Evolutionary conservation across 2,888 invertebrate genomes (phyloP), one percentile per base, ranked within the genome.

Genomic region (Pristionchus exspectatus): DNA sequence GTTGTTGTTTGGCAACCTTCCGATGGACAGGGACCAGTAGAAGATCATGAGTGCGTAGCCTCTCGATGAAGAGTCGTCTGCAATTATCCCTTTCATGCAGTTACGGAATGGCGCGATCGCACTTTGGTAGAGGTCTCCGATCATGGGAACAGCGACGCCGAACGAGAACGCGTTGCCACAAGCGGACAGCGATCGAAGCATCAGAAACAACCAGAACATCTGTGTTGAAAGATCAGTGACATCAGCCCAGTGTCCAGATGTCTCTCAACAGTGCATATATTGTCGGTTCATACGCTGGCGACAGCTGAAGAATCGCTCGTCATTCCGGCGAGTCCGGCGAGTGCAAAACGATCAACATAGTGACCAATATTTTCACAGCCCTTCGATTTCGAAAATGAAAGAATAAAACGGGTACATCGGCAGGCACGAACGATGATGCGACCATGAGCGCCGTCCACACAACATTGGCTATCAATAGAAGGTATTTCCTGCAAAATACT

Each of bases 101-200:
- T 38, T 38, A 3, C 38, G 38, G n/a, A 38, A 3, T 38, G n/a
- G n/a, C 38, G 3, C 38, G 38, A 38, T 38, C 38, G 38, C 38
- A 38, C 38, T 38, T 38, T 38, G 38, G 5, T 24, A 84, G 0
- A 84, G 33, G 18, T 84, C 84, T n/a, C 84, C 84, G 16, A 84
- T 84, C 84, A 84, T 84, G 2, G 84, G 84, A 18, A 84, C 84
- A 9, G 84, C 84, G 54, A 84, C 56, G 21, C 84, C 84, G 84
- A 84, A 84, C 5, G 84, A 84, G 56, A 84, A 33, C 2, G 84
- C 84, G 30, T 84, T 84, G 12, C 84, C 84, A 16, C 84, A 84
- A 9, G 84, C 84, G 21, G 84, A 84, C 14, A 84, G n/a, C 7
- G 84, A 84, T 27, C 84, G 84, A 30, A 84, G 84, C 2, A 84